Evolutionary conservation across 1,140 invertebrate genomes (phyloP), one percentile per base, ranked within the genome.

Genomic region (Galleria mellonella): DNA sequence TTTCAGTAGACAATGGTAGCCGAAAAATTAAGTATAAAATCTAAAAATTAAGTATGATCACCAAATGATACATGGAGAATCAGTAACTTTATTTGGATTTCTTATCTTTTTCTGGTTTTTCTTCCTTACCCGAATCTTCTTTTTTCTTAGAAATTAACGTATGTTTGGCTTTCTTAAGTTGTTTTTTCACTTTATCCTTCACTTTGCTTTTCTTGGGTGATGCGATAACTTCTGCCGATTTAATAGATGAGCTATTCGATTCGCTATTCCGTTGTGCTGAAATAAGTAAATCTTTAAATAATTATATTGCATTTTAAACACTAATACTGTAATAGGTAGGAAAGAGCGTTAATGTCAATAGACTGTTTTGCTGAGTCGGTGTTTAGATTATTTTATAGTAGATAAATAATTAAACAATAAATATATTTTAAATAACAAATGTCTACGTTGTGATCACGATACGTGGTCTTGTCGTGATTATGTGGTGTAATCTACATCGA

Each of bases 181-280:
- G 78, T 48, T 82, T 85, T 50, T 85, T 85, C 6, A 85, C 70
- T 69, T 83, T 83, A 36, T 85, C 82, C 35, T 85, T 85, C 9
- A 85, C 78, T 65, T 85, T 85, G 32, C 42, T 82, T 46, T 85
- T 85, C 47, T 85, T 85, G 0, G 63, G 67, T 4, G 70, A 69
- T n/a, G 64, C 47, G 2, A 63, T 43, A 6, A 71, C 59, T 40
- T 85, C 78, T 0, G 63, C 53, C 1, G 82, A 85, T 55, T 78
- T 79, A 50, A 83, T 76, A 6, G 82, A 79, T 4, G 78, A 76
- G 41, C 73, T 82, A 36, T 78, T 83, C 4, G 79, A 83, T 28
- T 82, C 78, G 45, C 75, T 82, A 45, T 79, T 73, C 53, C 82
- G 74, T 72, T 83, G 76, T 15, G 82, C 82, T 85, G 73, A 54